phyloP scores from a whole-genome alignment of 2,797 vertebrate species.

The Oophaga sylvatica region DNA sequence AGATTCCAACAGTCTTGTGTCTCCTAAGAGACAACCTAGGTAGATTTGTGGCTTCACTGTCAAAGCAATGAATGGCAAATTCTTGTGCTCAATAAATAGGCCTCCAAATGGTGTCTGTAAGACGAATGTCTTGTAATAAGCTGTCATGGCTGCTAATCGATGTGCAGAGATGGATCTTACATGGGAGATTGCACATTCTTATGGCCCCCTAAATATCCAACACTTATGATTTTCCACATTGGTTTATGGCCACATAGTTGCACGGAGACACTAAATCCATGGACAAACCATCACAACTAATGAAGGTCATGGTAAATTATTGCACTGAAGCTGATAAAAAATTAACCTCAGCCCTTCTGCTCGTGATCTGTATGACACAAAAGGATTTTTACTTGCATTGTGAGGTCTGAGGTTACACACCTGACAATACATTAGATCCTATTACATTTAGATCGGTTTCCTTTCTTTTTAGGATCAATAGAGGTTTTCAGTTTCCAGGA shows the following conservation, averaged over 20 bases:
- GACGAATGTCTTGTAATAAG: background rate
- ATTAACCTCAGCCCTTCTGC: background rate
- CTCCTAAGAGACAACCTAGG: background rate
- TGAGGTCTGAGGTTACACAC: conserved; percentile 30
- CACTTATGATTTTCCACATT: background rate
- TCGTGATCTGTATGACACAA: background rate
- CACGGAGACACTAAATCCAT: conserved; percentile 9
- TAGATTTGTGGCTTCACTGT: conserved; percentile 24
- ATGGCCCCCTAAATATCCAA: background rate
- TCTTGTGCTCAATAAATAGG: background rate
- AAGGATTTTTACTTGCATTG: conserved; percentile 14
- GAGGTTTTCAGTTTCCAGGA: conserved; percentile 40
- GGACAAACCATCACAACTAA: conserved; percentile 4
- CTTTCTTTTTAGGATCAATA: conserved; percentile 36
- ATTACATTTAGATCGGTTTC: conserved; percentile 42
- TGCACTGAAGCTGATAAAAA: background rate
- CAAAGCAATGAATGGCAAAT: background rate
- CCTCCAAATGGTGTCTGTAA: background rate
- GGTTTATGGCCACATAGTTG: background rate
- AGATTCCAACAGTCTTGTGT: background rate
- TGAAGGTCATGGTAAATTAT: conserved; percentile 6
- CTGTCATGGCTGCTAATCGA: background rate
- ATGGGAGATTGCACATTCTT: conserved; percentile 9
- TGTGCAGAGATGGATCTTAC: background rate
- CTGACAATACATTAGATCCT: background rate